Percentiles rank a stretch among this genome's conserved stretches.
phyloP scores from a whole-genome alignment of 2,888 invertebrate genomes.

The Lamproptera curius region DNA sequence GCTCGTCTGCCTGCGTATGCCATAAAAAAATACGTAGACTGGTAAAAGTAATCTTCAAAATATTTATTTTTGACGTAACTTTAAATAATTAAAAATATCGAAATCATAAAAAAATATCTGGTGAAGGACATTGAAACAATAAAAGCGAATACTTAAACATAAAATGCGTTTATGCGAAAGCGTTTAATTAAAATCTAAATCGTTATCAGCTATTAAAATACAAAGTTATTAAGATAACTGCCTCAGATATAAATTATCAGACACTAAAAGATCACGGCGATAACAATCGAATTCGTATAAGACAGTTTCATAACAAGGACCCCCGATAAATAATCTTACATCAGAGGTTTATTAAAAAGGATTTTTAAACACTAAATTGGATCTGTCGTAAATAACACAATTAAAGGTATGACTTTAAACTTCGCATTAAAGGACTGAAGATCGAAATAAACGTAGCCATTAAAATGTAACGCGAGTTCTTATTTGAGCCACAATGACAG shows the following conservation, averaged over 20 bases:
- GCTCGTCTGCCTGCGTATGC: too few relatives aligned
- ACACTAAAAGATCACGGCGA: neutral
- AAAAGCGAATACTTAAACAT: too few relatives aligned
- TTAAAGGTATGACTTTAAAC: constrained; percentile 54
- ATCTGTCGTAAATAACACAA: constrained; percentile 57
- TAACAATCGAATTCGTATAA: constrained; percentile 8
- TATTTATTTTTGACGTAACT: too few relatives aligned
- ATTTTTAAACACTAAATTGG: constrained; percentile 19
- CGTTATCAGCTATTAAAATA: neutral
- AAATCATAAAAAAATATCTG: too few relatives aligned
- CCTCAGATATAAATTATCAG: constrained; percentile 1
- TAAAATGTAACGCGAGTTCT: constrained; percentile 54
- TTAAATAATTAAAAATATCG: too few relatives aligned
- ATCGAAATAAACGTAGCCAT: constrained; percentile 59
- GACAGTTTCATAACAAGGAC: neutral
- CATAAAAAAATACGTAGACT: too few relatives aligned
- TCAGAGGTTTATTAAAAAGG: constrained; percentile 3
- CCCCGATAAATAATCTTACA: constrained; percentile 7
- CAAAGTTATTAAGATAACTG: neutral
- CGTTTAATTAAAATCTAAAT: too few relatives aligned
- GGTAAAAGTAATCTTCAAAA: too few relatives aligned
- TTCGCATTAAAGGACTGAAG: constrained; percentile 36
- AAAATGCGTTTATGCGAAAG: too few relatives aligned
- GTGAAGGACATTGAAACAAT: too few relatives aligned
- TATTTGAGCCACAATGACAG: constrained; percentile 68